Percentiles rank a stretch among this genome's conserved stretches.
Conservation (phyloP, 1,140 invertebrate genomes). For the Monochamus saltuarius region DNA sequence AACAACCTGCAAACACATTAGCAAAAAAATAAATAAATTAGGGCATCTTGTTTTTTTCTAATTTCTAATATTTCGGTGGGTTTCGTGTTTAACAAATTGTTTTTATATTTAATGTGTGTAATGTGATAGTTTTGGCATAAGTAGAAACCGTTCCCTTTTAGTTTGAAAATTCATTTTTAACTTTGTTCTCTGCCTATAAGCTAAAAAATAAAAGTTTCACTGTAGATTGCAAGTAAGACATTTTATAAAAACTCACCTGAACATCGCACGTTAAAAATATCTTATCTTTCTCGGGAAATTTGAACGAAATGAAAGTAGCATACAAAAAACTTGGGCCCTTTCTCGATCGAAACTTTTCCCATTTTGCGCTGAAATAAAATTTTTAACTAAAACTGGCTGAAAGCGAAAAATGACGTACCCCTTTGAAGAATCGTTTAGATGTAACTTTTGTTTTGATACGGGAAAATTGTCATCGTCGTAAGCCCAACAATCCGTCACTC, state of each 20-base stretch:
- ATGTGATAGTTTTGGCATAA: background rate
- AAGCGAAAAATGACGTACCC: background rate
- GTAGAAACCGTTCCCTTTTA: background rate
- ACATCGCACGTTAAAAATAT: slow-evolving; percentile 31
- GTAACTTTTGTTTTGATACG: slow-evolving; percentile 51
- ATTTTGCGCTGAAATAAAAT: slow-evolving; percentile 10
- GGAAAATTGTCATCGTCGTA: slow-evolving; percentile 68
- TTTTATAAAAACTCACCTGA: slow-evolving; percentile 26
- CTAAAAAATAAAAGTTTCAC: background rate
- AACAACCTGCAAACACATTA: too few species aligned
- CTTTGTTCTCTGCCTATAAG: slow-evolving; percentile 2
- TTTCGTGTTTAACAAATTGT: background rate
- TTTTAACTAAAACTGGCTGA: too few species aligned
- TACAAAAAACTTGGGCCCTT: slow-evolving; percentile 23
- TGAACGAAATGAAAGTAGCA: slow-evolving; percentile 29
- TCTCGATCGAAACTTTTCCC: slow-evolving; percentile 24
- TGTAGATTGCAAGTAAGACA: background rate
- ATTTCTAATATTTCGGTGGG: too few species aligned
- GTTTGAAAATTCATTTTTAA: background rate
- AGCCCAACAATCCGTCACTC: slow-evolving; percentile 72
- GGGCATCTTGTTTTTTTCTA: too few species aligned
- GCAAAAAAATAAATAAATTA: too few species aligned
- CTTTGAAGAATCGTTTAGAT: slow-evolving; percentile 17
- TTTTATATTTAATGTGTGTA: background rate
- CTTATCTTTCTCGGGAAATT: slow-evolving; percentile 30